Percentiles rank a stretch among this genome's conserved stretches.
These are phyloP conservation scores for Alexandromys fortis DNA, from an alignment of 2,113 vertebrate species.

Conservation along the genomic window DNA sequence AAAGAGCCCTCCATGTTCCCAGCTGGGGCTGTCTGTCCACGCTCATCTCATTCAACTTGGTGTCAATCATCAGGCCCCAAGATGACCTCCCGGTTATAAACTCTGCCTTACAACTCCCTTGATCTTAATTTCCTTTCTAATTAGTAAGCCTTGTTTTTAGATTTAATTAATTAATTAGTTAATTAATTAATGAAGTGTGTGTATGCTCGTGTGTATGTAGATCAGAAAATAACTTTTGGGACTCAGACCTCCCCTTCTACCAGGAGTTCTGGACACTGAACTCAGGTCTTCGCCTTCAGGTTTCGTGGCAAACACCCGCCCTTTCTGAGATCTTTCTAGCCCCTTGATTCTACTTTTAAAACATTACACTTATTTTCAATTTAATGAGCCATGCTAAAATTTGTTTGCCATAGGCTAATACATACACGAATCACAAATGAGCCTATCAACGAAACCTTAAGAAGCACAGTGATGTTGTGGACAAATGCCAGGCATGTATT, in stretches of 20 bases:
- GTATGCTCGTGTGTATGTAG: not conserved
- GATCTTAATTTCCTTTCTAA: not conserved
- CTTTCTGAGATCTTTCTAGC: not conserved
- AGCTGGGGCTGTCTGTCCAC: not conserved
- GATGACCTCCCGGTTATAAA: not conserved
- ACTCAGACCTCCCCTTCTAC: not conserved
- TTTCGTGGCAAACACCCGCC: too few species aligned
- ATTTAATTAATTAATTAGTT: not conserved
- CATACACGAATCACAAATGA: not conserved
- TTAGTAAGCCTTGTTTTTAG: not conserved
- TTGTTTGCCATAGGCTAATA: not conserved
- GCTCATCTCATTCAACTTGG: not conserved
- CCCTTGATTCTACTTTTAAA: not conserved
- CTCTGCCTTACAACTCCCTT: not conserved
- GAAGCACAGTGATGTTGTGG: not conserved
- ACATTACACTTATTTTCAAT: not conserved
- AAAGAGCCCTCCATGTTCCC: not conserved
- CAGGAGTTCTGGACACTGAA: not conserved
- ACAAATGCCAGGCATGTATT: not conserved
- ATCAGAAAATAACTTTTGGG: not conserved
- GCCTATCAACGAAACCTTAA: not conserved
- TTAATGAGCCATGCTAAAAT: not conserved
- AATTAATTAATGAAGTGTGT: not conserved
- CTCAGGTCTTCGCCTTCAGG: not conserved
- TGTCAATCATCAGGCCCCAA: rapidly evolving